Evolutionary conservation across 2,113 vertebrate species (phyloP), one percentile per base, ranked within the genome.

Genomic region (Petroica traversi): DNA sequence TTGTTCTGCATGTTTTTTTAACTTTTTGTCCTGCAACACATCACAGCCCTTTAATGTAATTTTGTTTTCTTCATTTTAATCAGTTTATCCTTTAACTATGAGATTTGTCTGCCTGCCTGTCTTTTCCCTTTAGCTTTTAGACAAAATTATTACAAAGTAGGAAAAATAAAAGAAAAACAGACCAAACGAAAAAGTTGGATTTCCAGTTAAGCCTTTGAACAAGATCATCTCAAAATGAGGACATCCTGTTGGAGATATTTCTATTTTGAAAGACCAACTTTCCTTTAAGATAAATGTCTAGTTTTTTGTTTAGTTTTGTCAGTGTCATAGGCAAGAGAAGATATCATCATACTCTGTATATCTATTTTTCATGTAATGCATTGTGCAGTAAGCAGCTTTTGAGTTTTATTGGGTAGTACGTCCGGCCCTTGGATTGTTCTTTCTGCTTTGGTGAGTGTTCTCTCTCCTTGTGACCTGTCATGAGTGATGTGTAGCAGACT

Each of bases 21-120:
- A n/a, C 4, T 40, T 87, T 85, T 66, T 80, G 49, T 88, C 49
- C 63, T 94, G 92, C 69, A 83, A 94, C 68, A 83, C 8, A 93
- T 97, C 91, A 93, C 40, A 78, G 46, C 10, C 38, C 26, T 80
- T 73, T 87, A 96, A 85, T 77, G 5, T 36, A 93, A 93, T 95
- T 89, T 71, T 57, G 8, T 67, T 85, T 79, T 52, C 58, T 87
- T 62, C 8, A 40, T 89, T 92, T 96, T 95, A 95, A 95, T 95
- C 74, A 74, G 54, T 77, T 89, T 95, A 96, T 96, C 36, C 33
- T 85, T 61, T 92, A 85, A 64, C 78, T 88, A 88, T 49, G 75
- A 46, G 23, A 85, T 92, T 88, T 88, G 23, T 89, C 67, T 94
- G 67, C 82, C 55, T 89, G 41, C 25, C 26, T 69, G 58, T 57